Base-by-base conservation (phyloP, 2,888 invertebrate species). In the Aromia moschata region DNA sequence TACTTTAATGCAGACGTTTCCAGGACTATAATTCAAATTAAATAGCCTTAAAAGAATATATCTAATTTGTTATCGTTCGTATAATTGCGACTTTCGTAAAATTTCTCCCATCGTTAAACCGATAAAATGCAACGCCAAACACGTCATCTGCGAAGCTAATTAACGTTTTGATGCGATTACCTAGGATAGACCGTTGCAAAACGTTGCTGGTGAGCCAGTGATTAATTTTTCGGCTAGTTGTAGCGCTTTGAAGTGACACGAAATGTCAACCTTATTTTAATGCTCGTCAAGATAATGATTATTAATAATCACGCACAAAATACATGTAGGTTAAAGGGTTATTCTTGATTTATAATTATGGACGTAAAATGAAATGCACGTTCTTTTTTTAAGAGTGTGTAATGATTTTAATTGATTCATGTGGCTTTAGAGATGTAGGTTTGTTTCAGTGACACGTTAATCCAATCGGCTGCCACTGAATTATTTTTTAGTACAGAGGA, bases 101-200 rank as follows among this genome's bases (percentile, higher is more conserved):
- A 47, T 47, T 47, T 36, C 47, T 33, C 45, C n/a, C 11, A 46
- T 14, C 16, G 37, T 18, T 33, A 17, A 2, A n/a, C 9, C 18
- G 11, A 47, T 25, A 25, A 44, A 15, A 37, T 11, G 37, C 17
- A 47, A 20, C 37, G 3, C 10, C 12, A 12, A 37, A 18, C 14
- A 36, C 36, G 12, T 18, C 18, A 47, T 18, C 36, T 36, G 17
- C 11, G 17, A 3, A 11, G 18, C 17, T 12, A 37, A 36, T 47
- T 36, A 20, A 11, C 18, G 11, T 15, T 38, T 38, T n/a, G n/a
- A 38, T 38, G 5, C 10, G 36, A 47, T 37, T 47, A 31, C 18
- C 31, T 33, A 16, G 17, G 17, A 47, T 36, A 36, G 20, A 16
- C 12, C 18, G 33, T 25, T 25, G 25, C 25, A 25, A 47, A 47